Base-by-base conservation (phyloP, 2,888 invertebrate genomes). In the Drosophila eohydei region DNA sequence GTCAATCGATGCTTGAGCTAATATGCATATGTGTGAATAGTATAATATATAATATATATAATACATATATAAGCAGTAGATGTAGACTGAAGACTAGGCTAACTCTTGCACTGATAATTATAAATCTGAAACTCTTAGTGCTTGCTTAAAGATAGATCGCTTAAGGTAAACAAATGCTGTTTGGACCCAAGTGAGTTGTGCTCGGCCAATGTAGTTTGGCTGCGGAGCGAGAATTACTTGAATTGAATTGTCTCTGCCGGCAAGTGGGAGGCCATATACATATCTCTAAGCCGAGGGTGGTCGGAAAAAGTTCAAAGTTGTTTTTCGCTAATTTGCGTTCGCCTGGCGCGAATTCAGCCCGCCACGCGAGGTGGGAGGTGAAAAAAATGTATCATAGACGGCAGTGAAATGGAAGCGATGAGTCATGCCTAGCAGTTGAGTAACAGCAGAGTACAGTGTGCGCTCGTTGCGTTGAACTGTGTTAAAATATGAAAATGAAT, bases 261-360 rank as follows among this genome's bases (percentile, higher is more conserved):
- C 80, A 73, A 74, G 83, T 74, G 74, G 86, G 90, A 90, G 86
- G 89, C 67, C 83, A 48, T 43, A 48, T n/a, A 48, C 8, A 28
- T 46, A 46, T 48, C n/a, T n/a, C 48, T 50, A 57, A 78, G 65
- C 71, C 68, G 66, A 72, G 83, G 81, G 84, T 76, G 89, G 87
- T 79, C 71, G 65, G 36, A 64, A 51, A 67, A 48, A 61, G 56
- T 40, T 51, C 52, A 60, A 59, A 55, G 44, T 61, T 74, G 46
- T 38, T 32, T 50, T 50, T 54, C 78, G 88, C 85, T 75, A 89
- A 85, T 89, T 88, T 75, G 74, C 38, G 43, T 34, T 21, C 36
- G 65, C 38, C 63, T 62, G 67, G 64, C 69, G 78, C 81, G 59
- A 66, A 63, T 64, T 66, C 41, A 30, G 4, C 36, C 21, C 4